phyloP scores from a whole-genome alignment of 1,140 invertebrate genomes.

The Archegozetes longisetosus region DNA sequence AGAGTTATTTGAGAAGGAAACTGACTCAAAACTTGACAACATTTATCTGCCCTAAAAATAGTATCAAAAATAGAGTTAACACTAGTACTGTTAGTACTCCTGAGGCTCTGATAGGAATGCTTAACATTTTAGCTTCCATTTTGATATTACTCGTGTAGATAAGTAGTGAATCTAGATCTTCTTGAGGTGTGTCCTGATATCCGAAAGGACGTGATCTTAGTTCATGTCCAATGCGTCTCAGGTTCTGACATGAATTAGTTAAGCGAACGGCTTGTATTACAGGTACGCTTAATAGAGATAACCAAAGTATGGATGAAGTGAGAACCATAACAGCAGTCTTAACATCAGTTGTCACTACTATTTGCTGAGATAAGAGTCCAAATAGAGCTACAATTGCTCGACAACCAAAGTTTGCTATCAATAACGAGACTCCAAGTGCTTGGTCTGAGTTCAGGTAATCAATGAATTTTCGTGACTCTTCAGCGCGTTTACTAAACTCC shows the following conservation, averaged over 20 bases:
- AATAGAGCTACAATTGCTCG: neutral
- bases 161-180: constrained; percentile 56
- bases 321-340: neutral
- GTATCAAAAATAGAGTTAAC: constrained; percentile 1
- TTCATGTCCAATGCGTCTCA: constrained; percentile 53
- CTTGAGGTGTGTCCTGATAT: constrained; percentile 50
- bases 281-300: constrained; percentile 7
- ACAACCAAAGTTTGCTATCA: constrained; percentile 12
- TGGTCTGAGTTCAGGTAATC: constrained; percentile 19
- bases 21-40: constrained; percentile 26
- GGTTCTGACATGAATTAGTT: constrained; percentile 48
- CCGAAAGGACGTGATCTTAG: constrained; percentile 55
- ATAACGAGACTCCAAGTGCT: constrained; percentile 15
- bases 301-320: constrained; percentile 7
- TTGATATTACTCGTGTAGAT: constrained; percentile 53
- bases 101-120: constrained; percentile 12
- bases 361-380: neutral
- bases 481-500: constrained; percentile 18
- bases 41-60: constrained; percentile 12
- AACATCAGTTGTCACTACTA: neutral
- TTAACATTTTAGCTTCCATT: constrained; percentile 51
- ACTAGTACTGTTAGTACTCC: constrained; percentile 1
- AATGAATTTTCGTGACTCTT: constrained; percentile 18
- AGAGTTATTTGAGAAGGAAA: no score
- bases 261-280: constrained; percentile 51